Conservation (phyloP, 2,888 invertebrate genomes). For the Drosophila mettleri region DNA sequence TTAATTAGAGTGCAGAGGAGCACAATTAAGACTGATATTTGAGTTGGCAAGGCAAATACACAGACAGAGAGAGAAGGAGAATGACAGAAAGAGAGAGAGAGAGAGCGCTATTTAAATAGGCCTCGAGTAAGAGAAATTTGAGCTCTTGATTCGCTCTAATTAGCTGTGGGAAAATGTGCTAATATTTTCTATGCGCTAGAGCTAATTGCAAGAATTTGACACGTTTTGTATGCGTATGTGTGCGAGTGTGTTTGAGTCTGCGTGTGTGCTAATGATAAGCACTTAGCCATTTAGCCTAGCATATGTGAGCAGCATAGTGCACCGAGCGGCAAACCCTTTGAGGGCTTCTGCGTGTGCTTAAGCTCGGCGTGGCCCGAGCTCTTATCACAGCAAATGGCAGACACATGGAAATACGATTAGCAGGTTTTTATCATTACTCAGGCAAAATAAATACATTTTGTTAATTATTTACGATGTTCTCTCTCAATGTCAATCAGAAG, state of each 20-base stretch:
- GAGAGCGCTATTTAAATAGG: background rate
- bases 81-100: background rate
- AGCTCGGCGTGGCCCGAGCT: background rate
- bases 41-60: constrained; percentile 10
- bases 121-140: constrained; percentile 19
- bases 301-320: constrained; percentile 36
- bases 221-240: constrained; percentile 20
- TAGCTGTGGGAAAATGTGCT: constrained; percentile 50
- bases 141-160: constrained; percentile 21
- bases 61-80: background rate
- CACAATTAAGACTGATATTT: constrained; percentile 58
- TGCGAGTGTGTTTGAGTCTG: background rate
- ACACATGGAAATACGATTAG: background rate
- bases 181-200: constrained; percentile 63
- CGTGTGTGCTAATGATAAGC: constrained; percentile 35
- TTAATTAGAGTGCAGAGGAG: constrained; percentile 44
- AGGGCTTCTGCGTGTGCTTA: constrained; percentile 18
- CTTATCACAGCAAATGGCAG: constrained; percentile 11
- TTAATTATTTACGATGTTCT: background rate
- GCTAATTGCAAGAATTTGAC: constrained; percentile 64
- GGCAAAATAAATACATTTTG: background rate
- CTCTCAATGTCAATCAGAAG: constrained; percentile 13
- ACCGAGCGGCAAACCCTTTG: constrained; percentile 31
- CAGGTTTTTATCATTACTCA: constrained; percentile 10
- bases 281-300: constrained; percentile 26